Evolutionary conservation across 2,113 vertebrate genomes (phyloP), one percentile per base, ranked within the genome.

Genomic region (Phocoena sinus): DNA sequence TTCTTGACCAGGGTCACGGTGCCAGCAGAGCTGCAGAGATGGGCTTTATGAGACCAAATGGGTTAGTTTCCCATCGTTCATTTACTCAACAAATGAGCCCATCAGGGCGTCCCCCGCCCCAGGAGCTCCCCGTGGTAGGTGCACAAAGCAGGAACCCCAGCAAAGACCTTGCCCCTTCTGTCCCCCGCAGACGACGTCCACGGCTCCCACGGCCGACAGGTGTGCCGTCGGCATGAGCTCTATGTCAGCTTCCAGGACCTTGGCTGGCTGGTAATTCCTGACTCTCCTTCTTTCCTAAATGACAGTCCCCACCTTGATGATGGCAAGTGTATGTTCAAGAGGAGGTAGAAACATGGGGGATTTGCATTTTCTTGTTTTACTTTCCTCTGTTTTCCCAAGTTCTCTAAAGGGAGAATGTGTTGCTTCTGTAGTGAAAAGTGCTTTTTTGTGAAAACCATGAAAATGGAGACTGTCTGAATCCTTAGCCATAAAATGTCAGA

Each of bases 161-260:
- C 28, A 92, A 53, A 58, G 70, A 76, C 89, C 60, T 21, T 4
- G 21, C 3, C 3, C 23, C 6, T 0, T 88, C 47, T 97, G 68
- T 93, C 76, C 83, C 96, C 97, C 77, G 5, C 98, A 99, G 99
- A 99, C 4, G 99, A 99, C 0, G 79, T 97, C 92, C 99, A 98
- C 0, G 56, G 97, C 1, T 68, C 98, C 25, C 99, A 98, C 0
- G 98, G 99, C 11, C 98, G 98, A 10, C 99, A 99, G 92, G 99
- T 99, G 0, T 99, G 99, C 97, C 99, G 98, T 28, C 99, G 99
- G 92, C 99, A 99, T 0, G 99, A 99, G 91, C 99, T 99, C 89
- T 99, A 99, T 0, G 99, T 99, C 98, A 99, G 99, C 98, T 99
- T 99, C 98, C 99, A 99, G 83, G 99, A 99, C 98, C 99, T 99